Evolutionary conservation across 2,113 vertebrate species (phyloP), one percentile per base, ranked within the genome.

Genomic region (Grammomys surdaster): DNA sequence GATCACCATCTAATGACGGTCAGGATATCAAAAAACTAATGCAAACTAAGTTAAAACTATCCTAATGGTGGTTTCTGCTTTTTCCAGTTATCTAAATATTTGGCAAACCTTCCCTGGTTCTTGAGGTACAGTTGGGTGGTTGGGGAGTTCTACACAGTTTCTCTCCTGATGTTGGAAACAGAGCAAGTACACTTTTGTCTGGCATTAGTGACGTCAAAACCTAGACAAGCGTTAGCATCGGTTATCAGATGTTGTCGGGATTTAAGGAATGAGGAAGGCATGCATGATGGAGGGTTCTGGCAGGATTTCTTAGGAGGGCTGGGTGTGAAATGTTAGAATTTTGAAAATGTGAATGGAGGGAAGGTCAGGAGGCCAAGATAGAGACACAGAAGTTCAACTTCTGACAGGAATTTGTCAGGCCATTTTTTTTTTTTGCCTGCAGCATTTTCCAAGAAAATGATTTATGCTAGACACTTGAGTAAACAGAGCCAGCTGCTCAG

Each of bases 401-500:
- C 36, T 75, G 65, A 81, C n/a, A 60, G 56, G 36, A 48, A 89
- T 93, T 95, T 65, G 67, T 90, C 94, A 92, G 76, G 16, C 31
- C 31, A 22, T 26, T 86, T 36, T 51, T 51, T 51, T 51, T 51
- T 51, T 86, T 93, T 86, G 78, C 85, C 88, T 81, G 36, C 60
- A 96, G 67, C 75, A 36, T 85, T 48, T 84, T 96, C 58, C 46
- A 19, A 48, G 69, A 87, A 94, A 58, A 78, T 84, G 33, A 78
- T 94, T 93, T 92, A 92, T 89, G 48, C 24, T 36, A 51, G 77
- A 96, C 89, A 43, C 48, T 93, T 94, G 93, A 43, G 89, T 95
- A 91, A 95, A 96, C 46, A 96, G 87, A 88, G 14, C 80, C 86
- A 95, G 88, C 81, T 96, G 90, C 36, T 91, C 22, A 60, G 63